Evolutionary conservation across 2,888 invertebrate genomes (phyloP).

Genomic region (Siphlonurus alternatus): DNA sequence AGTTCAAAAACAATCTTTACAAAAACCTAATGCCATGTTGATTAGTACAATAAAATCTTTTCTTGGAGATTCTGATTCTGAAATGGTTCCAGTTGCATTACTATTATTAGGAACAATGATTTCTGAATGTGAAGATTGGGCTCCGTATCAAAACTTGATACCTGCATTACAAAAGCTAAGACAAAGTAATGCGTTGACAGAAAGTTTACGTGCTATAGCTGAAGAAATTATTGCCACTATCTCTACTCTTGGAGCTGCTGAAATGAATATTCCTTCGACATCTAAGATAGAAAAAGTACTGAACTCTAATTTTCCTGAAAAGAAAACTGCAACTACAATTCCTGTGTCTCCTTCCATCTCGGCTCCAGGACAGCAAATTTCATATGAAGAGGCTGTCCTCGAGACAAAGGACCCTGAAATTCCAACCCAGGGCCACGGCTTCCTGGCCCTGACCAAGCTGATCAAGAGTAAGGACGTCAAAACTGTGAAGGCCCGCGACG

Average conservation of each 20-base stretch:
- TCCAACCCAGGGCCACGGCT: not conserved
- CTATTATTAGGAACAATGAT: not conserved
- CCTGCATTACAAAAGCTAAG: not conserved
- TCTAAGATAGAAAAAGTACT: not conserved
- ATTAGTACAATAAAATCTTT: not conserved
- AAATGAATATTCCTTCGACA: not conserved
- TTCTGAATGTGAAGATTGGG: not conserved
- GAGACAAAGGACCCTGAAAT: not conserved
- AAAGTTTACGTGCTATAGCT: not conserved
- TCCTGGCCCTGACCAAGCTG: not conserved
- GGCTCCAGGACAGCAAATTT: no score
- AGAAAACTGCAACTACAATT: not conserved
- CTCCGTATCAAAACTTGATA: not conserved
- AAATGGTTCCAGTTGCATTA: not conserved
- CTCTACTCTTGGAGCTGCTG: not conserved
- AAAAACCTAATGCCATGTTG: not conserved
- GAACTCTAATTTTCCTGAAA: not conserved
- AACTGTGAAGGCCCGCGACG: not conserved
- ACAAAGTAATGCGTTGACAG: not conserved
- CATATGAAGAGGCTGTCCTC: not conserved
- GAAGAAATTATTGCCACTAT: not conserved
- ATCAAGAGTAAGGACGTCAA: not conserved
- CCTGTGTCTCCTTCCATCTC: not conserved
- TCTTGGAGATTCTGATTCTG: not conserved
- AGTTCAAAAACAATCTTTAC: not conserved